These are phyloP conservation scores for Colostygia pectinataria DNA, from an alignment of 2,888 invertebrate species.

Conservation along the genomic window DNA sequence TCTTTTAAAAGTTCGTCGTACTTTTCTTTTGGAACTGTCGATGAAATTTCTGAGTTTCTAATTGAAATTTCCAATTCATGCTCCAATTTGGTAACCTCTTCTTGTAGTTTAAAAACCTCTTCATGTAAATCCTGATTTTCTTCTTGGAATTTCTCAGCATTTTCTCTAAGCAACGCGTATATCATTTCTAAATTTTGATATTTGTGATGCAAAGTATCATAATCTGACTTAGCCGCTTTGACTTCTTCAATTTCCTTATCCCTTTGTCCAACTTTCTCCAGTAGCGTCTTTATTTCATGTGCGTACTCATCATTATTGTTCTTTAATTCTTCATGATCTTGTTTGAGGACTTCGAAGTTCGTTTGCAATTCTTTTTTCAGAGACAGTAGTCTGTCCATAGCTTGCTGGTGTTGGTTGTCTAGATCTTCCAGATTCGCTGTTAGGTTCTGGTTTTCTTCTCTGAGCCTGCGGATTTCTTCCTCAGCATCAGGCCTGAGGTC, in stretches of 20 bases:
- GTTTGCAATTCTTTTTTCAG: slow-evolving; percentile 80
- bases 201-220: slow-evolving; percentile 70
- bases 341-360: slow-evolving; percentile 75
- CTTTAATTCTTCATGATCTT: slow-evolving; percentile 73
- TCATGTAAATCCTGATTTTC: slow-evolving; percentile 80
- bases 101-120: slow-evolving; percentile 76
- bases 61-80: slow-evolving; percentile 68
- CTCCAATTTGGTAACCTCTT: slow-evolving; percentile 72
- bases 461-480: slow-evolving; percentile 75
- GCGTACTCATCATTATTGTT: slow-evolving; percentile 71
- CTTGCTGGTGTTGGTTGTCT: slow-evolving; percentile 88
- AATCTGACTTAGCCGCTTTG: slow-evolving; percentile 53
- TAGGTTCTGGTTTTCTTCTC: slow-evolving; percentile 83
- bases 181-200: slow-evolving; percentile 76
- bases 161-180: slow-evolving; percentile 68
- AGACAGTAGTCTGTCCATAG: slow-evolving; percentile 83
- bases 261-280: slow-evolving; percentile 68
- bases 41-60: slow-evolving; percentile 54
- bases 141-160: slow-evolving; percentile 78
- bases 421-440: slow-evolving; percentile 86
- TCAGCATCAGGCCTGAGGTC: slow-evolving; percentile 51
- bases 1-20: slow-evolving; percentile 67
- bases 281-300: slow-evolving; percentile 66
- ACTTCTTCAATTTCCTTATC: slow-evolving; percentile 65
- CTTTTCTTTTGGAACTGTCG: slow-evolving; percentile 61